Conservation (phyloP, 2,888 invertebrate genomes). For the Nomada goodeniana region DNA sequence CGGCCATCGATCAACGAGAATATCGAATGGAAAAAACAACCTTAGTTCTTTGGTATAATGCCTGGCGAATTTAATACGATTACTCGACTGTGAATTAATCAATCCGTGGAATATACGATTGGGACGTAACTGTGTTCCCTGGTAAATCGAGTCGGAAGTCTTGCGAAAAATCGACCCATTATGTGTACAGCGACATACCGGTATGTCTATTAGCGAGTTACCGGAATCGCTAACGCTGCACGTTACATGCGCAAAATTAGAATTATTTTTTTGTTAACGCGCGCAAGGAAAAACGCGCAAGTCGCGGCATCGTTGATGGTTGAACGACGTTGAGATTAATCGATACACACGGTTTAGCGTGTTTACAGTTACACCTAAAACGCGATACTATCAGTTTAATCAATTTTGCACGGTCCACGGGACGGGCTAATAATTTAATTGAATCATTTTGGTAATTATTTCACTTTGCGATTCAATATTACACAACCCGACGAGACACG, state of each 20-base stretch:
- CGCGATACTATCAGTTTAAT: slow-evolving; percentile 29
- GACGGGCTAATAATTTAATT: slow-evolving; percentile 37
- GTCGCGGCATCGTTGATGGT: background rate
- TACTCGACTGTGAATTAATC: slow-evolving; percentile 8
- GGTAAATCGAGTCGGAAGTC: slow-evolving; percentile 19
- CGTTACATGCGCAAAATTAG: background rate
- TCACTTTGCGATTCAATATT: background rate
- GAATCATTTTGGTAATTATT: slow-evolving; percentile 46
- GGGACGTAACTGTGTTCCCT: slow-evolving; percentile 2
- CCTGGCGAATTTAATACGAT: slow-evolving; percentile 6
- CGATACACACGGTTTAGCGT: slow-evolving; percentile 15
- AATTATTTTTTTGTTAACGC: background rate
- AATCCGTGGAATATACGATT: background rate
- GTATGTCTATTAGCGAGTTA: slow-evolving; percentile 16
- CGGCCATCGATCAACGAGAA: background rate
- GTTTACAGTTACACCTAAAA: slow-evolving; percentile 16
- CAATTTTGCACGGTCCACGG: slow-evolving; percentile 25
- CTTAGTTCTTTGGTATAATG: background rate
- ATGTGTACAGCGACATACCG: background rate
- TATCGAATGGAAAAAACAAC: slow-evolving; percentile 6
- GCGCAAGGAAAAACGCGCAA: too few species aligned
- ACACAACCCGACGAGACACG: background rate
- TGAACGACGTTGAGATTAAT: slow-evolving; percentile 17
- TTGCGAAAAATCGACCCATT: slow-evolving; percentile 16
- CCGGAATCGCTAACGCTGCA: background rate